Evolutionary conservation across 1,140 invertebrate genomes (phyloP).

Genomic region (Mamestra configurata): DNA sequence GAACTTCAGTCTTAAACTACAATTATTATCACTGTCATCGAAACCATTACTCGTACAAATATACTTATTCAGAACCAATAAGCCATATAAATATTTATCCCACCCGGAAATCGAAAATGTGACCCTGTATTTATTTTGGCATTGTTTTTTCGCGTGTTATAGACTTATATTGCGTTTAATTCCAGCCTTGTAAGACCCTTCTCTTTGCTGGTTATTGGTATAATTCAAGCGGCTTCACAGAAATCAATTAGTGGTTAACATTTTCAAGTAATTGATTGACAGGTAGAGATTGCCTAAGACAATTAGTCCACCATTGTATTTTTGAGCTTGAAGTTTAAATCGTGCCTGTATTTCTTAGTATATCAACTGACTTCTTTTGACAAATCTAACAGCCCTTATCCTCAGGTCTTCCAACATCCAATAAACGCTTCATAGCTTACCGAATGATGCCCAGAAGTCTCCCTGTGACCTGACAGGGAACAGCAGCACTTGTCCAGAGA

Average conservation of each 20-base stretch:
- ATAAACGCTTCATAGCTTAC: slow-evolving; percentile 84
- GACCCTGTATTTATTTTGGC: background rate
- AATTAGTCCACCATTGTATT: no score
- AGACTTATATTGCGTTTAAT: background rate
- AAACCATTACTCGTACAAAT: slow-evolving; percentile 12
- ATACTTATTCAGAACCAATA: slow-evolving; percentile 12
- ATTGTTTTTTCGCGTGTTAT: background rate
- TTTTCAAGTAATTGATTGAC: no score
- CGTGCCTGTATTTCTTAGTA: no score
- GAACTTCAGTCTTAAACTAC: background rate
- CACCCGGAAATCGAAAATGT: slow-evolving; percentile 8
- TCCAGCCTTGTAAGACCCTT: background rate
- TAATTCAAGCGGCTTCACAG: background rate
- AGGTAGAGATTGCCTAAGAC: no score
- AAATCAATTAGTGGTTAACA: no score
- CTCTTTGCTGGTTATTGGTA: background rate
- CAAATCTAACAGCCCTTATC: no score
- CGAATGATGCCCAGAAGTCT: slow-evolving; percentile 93
- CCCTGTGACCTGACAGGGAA: slow-evolving; percentile 93
- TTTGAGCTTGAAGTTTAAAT: no score
- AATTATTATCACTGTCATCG: background rate
- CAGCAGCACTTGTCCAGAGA: slow-evolving; percentile 92
- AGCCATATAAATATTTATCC: background rate
- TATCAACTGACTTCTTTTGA: no score
- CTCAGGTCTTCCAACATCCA: no score